A percentile compares a stretch with the other conserved stretches of the same genome.
Evolutionary conservation across 1,140 invertebrate species (phyloP).

Genomic region (Zaprionus inermis): DNA sequence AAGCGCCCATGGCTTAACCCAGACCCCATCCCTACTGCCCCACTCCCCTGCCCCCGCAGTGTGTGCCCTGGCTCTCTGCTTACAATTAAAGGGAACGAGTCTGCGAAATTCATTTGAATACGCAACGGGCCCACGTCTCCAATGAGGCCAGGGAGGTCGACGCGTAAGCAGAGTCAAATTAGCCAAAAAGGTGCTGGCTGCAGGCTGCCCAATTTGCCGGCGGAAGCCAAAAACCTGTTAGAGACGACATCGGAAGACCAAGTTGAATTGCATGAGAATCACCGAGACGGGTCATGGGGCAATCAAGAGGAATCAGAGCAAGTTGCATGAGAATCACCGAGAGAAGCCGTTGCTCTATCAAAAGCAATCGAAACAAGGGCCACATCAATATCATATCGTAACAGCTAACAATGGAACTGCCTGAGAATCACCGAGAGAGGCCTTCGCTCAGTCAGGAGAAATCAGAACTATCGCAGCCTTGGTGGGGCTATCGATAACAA

Average conservation of each 20-base stretch:
- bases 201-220: background rate
- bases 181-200: conserved; percentile 61
- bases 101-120: conserved; percentile 63
- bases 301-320: too few relatives aligned
- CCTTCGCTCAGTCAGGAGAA: background rate
- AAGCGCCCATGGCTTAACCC: conserved; percentile 1
- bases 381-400: too few relatives aligned
- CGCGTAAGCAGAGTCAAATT: conserved; percentile 60
- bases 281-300: background rate
- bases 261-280: conserved; percentile 10
- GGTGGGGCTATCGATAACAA: background rate
- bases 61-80: conserved; percentile 10
- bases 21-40: background rate
- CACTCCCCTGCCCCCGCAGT: background rate
- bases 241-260: background rate
- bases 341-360: background rate
- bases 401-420: too few relatives aligned
- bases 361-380: too few relatives aligned
- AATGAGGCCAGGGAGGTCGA: background rate
- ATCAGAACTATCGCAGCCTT: background rate
- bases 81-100: conserved; percentile 64
- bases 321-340: background rate
- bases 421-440: background rate
- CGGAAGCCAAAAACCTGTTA: conserved; percentile 6
- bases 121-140: conserved; percentile 7